These are phyloP conservation scores for Cyclina sinensis DNA, from an alignment of 1,140 invertebrate species.

Conservation along the genomic window DNA sequence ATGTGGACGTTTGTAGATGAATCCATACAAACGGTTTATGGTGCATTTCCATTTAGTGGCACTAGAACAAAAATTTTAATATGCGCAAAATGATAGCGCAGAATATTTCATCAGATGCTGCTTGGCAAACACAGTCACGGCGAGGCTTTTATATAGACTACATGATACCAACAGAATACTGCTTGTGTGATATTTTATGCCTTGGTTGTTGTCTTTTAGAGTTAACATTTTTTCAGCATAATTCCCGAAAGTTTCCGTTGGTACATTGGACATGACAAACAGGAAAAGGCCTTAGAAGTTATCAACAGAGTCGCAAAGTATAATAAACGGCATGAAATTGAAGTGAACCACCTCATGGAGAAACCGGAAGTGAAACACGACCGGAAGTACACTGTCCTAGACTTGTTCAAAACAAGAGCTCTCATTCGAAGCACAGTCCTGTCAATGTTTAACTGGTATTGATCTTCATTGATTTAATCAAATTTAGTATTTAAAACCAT, in stretches of 20 bases:
- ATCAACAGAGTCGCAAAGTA: slow-evolving; percentile 72
- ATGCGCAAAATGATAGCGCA: no score
- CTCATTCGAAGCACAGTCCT: slow-evolving; percentile 1
- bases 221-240: slow-evolving; percentile 69
- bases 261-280: slow-evolving; percentile 71
- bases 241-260: slow-evolving; percentile 80
- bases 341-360: background rate
- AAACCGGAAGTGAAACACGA: background rate
- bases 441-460: slow-evolving; percentile 41
- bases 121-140: background rate
- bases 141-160: no score
- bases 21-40: no score
- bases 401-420: slow-evolving; percentile 46
- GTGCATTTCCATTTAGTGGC: no score
- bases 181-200: no score
- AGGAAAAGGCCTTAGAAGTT: slow-evolving; percentile 75
- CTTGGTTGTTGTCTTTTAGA: no score
- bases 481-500: no score
- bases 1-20: no score
- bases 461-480: no score
- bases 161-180: no score
- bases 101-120: background rate
- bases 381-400: slow-evolving; percentile 44
- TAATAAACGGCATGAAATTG: slow-evolving; percentile 64
- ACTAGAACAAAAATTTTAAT: no score